These are phyloP conservation scores for Peromyscus leucopus DNA, from an alignment of 2,113 vertebrate genomes.

Conservation along the genomic window DNA sequence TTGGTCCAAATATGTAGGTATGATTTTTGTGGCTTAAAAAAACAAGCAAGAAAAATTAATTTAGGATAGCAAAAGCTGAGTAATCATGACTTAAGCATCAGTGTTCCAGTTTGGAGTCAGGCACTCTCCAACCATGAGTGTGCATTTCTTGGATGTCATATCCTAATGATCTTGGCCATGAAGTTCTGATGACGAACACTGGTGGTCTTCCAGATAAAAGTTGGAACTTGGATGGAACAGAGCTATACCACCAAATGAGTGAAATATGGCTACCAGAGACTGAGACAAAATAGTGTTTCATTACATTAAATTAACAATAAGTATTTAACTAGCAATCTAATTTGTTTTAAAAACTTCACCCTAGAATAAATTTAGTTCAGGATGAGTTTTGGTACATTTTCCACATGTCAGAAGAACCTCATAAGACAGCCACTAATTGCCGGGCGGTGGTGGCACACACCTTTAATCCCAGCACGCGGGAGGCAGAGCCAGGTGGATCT, in stretches of 20 bases:
- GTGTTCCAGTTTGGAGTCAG: conserved; percentile 9
- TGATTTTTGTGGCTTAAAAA: conserved; percentile 18
- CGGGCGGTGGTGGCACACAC: no score
- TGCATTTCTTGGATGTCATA: conserved; percentile 31
- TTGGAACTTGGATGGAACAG: not conserved
- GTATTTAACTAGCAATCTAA: conserved; percentile 33
- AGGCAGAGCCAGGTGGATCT: no score
- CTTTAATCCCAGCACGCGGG: no score
- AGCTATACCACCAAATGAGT: conserved; percentile 28
- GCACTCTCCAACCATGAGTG: conserved; percentile 45
- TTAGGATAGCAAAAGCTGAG: conserved; percentile 13
- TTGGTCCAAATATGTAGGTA: conserved; percentile 9
- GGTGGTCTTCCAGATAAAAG: not conserved
- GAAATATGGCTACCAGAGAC: not conserved
- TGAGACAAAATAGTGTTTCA: not conserved
- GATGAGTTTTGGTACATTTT: conserved; percentile 26
- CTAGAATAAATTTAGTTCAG: conserved; percentile 25
- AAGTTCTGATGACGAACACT: conserved; percentile 12
- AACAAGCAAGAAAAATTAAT: conserved; percentile 45
- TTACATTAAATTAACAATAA: conserved; percentile 55
- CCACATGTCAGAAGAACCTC: conserved; percentile 2
- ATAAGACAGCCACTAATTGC: not conserved
- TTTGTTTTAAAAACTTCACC: conserved; percentile 33
- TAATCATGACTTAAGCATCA: not conserved
- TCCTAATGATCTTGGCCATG: not conserved